Base-by-base conservation (phyloP, 1,140 invertebrate species). In the Ericerus pela region DNA sequence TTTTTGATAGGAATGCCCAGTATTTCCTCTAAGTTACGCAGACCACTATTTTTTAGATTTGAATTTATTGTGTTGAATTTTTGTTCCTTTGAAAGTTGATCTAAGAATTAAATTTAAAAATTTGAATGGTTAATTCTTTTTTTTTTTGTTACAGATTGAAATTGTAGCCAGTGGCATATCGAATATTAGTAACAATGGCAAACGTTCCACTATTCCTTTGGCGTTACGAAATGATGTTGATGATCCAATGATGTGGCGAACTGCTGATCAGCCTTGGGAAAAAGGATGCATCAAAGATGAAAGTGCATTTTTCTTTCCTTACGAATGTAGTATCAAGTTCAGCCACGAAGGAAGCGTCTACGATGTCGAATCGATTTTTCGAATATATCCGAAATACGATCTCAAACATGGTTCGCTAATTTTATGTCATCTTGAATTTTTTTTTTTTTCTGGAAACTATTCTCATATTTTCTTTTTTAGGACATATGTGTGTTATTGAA, bases 271-370 rank as follows among this genome's bases (percentile, higher is more conserved):
- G 20, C n/a, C n/a, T n/a, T 47, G 22, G 11, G 10, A 18, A 10
- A 47, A 47, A 22, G 11, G 26, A 24, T 47, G 41, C 41, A 6
- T 14, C 41, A 24, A 22, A 3, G 18, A 16, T 5, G 41, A 24
- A 14, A 5, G 16, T 24, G 3, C 16, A 14, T 47, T 47, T 47
- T 47, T 14, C 16, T n/a, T n/a, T n/a, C 41, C 41, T 22, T 47
- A 47, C 41, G 41, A 47, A 47, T 47, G 41, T 14, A 24, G 26
- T 24, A 47, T 47, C 20, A 47, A 47, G 26, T 47, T 47, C 20
- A 14, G 26, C 41, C 20, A 47, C 2, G 41, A 24, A 22, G 22
- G 11, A 2, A 4, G 10, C 16, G 41, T 5, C 4, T 24, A 12
- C 20, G 41, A 47, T 22, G 16, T 47, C 2, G 14, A 16, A 10